Percentiles rank a stretch among this genome's conserved stretches.
phyloP scores from a whole-genome alignment of 2,888 invertebrate species.

The Scaeva pyrastri region DNA sequence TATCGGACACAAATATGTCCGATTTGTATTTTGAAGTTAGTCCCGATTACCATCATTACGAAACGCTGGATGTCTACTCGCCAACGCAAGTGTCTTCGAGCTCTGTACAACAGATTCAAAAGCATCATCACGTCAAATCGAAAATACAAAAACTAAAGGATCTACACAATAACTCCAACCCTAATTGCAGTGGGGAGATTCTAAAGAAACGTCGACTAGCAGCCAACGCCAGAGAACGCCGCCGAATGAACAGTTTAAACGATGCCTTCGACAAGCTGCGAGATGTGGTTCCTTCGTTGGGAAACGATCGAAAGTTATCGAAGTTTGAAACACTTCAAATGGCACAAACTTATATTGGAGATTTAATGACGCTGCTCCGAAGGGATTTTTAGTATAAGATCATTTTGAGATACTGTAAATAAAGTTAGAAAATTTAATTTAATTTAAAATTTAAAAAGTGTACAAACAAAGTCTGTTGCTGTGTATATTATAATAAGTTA shows the following conservation, averaged over 20 bases:
- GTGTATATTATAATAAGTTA: too few relatives aligned
- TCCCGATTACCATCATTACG: constrained; percentile 51
- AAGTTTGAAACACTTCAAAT: constrained; percentile 92
- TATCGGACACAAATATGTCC: constrained; percentile 74
- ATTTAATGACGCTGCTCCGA: constrained; percentile 87
- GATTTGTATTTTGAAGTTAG: constrained; percentile 72
- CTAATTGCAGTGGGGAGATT: constrained; percentile 75
- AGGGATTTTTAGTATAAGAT: constrained; percentile 78
- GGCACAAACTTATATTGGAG: constrained; percentile 91
- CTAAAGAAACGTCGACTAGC: constrained; percentile 86
- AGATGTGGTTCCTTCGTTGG: constrained; percentile 89
- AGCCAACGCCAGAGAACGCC: constrained; percentile 90
- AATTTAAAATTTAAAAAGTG: constrained; percentile 29
- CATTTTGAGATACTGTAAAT: constrained; percentile 24
- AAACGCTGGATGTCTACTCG: constrained; percentile 28
- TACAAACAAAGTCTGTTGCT: neutral
- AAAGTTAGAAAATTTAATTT: constrained; percentile 12
- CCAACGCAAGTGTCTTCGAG: neutral
- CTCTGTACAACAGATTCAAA: constrained; percentile 29
- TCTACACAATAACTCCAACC: constrained; percentile 36
- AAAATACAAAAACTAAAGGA: constrained; percentile 54
- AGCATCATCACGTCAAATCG: constrained; percentile 34
- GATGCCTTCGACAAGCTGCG: constrained; percentile 90
- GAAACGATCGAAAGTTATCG: constrained; percentile 89
- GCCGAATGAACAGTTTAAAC: constrained; percentile 90